A percentile compares a stretch with the other conserved stretches of the same genome.
These are phyloP conservation scores for Steinernema carpocapsae DNA, from an alignment of 2,888 invertebrate species.

Conservation along the genomic window DNA sequence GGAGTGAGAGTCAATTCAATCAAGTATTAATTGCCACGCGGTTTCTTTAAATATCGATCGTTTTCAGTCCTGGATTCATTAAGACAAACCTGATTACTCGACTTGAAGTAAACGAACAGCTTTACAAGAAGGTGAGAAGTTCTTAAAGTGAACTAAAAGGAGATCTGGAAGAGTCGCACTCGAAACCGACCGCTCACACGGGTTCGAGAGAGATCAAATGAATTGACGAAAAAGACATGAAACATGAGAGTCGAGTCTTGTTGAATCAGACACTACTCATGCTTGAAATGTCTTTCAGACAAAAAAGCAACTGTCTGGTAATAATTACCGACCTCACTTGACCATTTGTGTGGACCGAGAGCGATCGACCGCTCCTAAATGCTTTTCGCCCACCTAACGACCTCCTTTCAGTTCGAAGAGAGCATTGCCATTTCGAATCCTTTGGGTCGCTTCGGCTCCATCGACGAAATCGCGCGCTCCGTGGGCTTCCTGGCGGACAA, in stretches of 20 bases:
- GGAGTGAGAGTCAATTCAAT: constrained; percentile 85
- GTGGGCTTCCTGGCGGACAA: constrained; percentile 90
- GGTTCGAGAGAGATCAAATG: no score
- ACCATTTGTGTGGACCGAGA: no score
- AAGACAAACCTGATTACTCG: constrained; percentile 84
- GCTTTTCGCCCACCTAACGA: background rate
- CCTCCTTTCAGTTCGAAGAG: constrained; percentile 15
- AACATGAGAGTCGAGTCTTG: no score
- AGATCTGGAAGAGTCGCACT: no score
- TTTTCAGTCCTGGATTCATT: constrained; percentile 81
- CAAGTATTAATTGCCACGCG: constrained; percentile 72
- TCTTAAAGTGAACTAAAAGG: no score
- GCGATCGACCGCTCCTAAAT: no score
- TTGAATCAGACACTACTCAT: no score
- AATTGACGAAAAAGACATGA: no score
- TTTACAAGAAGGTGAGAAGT: constrained; percentile 77
- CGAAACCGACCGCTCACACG: no score
- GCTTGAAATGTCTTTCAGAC: no score
- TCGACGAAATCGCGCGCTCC: constrained; percentile 78
- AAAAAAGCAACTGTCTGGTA: no score
- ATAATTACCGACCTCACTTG: no score
- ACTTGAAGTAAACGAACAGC: constrained; percentile 83
- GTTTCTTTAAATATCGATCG: background rate
- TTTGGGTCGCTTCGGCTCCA: constrained; percentile 72
- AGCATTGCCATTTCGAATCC: constrained; percentile 79